Percentiles rank a stretch among this genome's conserved stretches.
phyloP scores from a whole-genome alignment of 2,888 invertebrate genomes.

The Erpobdella octoculata region DNA sequence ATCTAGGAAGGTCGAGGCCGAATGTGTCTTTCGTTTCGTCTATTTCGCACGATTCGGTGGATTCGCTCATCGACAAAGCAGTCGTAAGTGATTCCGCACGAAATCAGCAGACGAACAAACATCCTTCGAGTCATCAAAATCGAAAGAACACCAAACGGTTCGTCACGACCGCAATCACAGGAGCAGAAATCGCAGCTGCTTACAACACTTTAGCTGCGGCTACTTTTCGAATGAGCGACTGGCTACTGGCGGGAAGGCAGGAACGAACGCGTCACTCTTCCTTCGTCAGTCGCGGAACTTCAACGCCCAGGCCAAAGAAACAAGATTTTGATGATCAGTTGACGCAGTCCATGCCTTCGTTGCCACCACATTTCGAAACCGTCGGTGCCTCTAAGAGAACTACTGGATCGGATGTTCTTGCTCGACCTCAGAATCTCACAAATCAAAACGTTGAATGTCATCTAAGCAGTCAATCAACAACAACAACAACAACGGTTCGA shows the following conservation, averaged over 20 bases:
- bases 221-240: constrained; percentile 11
- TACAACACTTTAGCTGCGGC: constrained; percentile 17
- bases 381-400: too few relatives aligned
- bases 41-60: too few relatives aligned
- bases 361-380: neutral
- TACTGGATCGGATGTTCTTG: neutral
- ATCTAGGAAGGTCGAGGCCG: too few relatives aligned
- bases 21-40: too few relatives aligned
- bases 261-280: neutral
- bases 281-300: constrained; percentile 12
- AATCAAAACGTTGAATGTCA: neutral
- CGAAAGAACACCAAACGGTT: neutral
- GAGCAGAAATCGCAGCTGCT: constrained; percentile 11
- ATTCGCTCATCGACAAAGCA: too few relatives aligned
- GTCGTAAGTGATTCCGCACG: too few relatives aligned
- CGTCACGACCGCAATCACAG: constrained; percentile 8
- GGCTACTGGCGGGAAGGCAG: neutral
- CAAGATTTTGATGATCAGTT: neutral
- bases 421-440: neutral
- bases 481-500: neutral
- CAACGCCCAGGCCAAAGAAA: neutral
- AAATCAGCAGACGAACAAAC: too few relatives aligned
- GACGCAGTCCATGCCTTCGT: neutral
- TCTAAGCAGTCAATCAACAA: neutral
- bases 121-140: too few relatives aligned